Evolutionary conservation across 1,140 invertebrate genomes (phyloP).

Genomic region (Teleopsis dalmanni): DNA sequence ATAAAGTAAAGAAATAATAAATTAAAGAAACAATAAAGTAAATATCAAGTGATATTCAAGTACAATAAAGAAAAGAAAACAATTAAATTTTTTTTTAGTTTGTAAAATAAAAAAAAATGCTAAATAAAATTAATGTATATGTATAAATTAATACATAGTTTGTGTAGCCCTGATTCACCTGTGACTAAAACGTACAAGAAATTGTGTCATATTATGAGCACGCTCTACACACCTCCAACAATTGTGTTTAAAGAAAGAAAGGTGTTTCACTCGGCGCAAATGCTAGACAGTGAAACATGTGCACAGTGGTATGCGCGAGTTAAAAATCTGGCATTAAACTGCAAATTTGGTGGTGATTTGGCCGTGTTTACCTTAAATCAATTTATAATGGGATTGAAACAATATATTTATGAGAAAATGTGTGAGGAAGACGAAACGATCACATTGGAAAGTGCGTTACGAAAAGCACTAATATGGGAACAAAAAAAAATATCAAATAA

Average conservation of each 20-base stretch:
- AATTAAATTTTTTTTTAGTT: too few relatives aligned
- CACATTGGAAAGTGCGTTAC: not conserved
- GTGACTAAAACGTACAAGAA: not conserved
- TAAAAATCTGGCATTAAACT: constrained; percentile 4
- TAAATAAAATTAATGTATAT: too few relatives aligned
- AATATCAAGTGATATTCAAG: too few relatives aligned
- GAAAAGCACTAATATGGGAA: constrained; percentile 1
- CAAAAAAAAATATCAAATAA: too few relatives aligned
- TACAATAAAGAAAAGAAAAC: too few relatives aligned
- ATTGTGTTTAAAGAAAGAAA: not conserved
- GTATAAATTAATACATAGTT: not conserved
- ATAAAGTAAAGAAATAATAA: too few relatives aligned
- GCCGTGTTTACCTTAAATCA: constrained; percentile 1
- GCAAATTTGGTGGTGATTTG: constrained; percentile 3
- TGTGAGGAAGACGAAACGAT: constrained; percentile 2
- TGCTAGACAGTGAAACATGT: not conserved
- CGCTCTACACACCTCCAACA: not conserved
- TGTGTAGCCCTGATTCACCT: not conserved
- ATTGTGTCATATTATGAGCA: not conserved
- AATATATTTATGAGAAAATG: not conserved
- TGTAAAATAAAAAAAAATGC: too few relatives aligned
- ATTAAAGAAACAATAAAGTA: too few relatives aligned
- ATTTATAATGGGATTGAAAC: constrained; percentile 3
- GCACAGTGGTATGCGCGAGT: not conserved
- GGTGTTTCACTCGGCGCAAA: not conserved